Evolutionary conservation across 2,888 invertebrate genomes (phyloP).

Genomic region (Leuctra nigra): DNA sequence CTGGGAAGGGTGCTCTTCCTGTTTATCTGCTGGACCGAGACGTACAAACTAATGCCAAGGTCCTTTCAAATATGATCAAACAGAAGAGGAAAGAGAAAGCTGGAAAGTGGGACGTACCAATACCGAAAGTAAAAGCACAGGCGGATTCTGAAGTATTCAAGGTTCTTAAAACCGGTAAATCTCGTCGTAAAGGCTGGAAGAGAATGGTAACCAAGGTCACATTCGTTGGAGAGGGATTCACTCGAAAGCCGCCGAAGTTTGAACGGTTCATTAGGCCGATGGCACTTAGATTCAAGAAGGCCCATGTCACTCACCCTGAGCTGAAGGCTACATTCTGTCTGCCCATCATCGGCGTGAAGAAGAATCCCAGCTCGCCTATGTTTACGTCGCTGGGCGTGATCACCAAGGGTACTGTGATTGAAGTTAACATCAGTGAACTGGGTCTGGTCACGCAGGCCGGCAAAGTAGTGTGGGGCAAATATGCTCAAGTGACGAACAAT

Average conservation of each 20-base stretch:
- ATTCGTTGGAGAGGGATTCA: constrained; percentile 97
- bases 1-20: constrained; percentile 88
- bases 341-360: constrained; percentile 98
- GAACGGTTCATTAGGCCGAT: constrained; percentile 98
- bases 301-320: constrained; percentile 99
- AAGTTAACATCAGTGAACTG: constrained; percentile 96
- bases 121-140: constrained; percentile 96
- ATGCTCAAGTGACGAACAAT: constrained; percentile 98
- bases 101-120: constrained; percentile 99
- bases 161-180: constrained; percentile 85
- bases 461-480: constrained; percentile 99
- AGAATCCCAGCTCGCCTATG: constrained; percentile 96
- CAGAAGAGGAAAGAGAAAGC: constrained; percentile 99
- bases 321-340: constrained; percentile 95
- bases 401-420: constrained; percentile 96
- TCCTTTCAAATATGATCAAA: constrained; percentile 97
- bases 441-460: constrained; percentile 98
- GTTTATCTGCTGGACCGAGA: constrained; percentile 97
- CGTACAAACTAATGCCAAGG: constrained; percentile 87
- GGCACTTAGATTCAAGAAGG: constrained; percentile 93
- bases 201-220: constrained; percentile 98
- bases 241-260: constrained; percentile 98
- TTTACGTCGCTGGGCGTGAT: constrained; percentile 96
- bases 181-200: constrained; percentile 96
- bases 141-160: constrained; percentile 96